Base-by-base conservation (phyloP, 2,888 invertebrate species). In the Polymixis flavicincta region DNA sequence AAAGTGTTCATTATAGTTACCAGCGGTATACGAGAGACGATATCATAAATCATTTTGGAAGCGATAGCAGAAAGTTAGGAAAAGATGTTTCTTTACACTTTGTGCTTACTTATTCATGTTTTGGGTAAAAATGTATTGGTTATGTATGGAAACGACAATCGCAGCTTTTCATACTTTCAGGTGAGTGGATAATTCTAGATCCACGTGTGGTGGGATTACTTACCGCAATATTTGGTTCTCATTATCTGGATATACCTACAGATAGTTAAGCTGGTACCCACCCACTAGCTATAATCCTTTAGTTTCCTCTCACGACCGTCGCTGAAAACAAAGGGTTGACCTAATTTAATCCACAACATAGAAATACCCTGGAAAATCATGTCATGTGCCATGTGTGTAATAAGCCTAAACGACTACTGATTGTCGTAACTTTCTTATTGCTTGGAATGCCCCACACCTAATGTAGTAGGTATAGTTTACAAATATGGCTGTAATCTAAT, bases 251-350 rank as follows among this genome's bases (percentile, higher is more conserved):
- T 42, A 61, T 32, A 73, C 45, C 11, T 19, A 42, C 14, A 48
- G n/a, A 8, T 54, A 42, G 14, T 45, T 65, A 32, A 66, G 17
- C 42, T 48, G 8, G 19, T 37, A 17, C 14, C n/a, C 42, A 45
- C 52, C 50, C 22, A 45, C 63, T 48, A 65, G 57, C 64, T 25
- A 55, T 66, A 63, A 69, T 65, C 74, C 66, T 32, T 52, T 45
- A 70, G 70, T 70, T 74, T 67, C 57, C 74, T 66, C 65, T 28
- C 32, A 32, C 45, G 48, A 42, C 60, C 50, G 52, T 52, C n/a
- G n/a, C 28, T 69, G 42, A 72, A 78, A 78, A 63, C 59, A 78
- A 70, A 70, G 75, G 74, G 65, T 70, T 79, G 64, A 59, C 78
- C 78, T 67, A 78, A 72, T 78, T 78, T 67, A 45, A 71, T 28